Percentiles rank a stretch among this genome's conserved stretches.
Evolutionary conservation across 2,113 vertebrate species (phyloP).

Genomic region (Leuciscus idus): DNA sequence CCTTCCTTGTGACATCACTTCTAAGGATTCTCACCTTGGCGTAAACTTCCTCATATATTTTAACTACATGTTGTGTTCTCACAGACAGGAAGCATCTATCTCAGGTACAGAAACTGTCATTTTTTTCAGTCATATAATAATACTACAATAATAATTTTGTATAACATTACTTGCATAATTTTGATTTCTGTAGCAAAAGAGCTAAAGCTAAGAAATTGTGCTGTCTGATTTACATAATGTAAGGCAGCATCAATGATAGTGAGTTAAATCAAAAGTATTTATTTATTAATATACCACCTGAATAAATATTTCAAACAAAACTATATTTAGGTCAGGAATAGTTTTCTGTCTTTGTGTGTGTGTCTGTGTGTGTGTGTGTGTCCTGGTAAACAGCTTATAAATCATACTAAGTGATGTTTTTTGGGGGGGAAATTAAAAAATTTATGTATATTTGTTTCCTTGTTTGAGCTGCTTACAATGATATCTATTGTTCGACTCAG

Average conservation of each 20-base stretch:
- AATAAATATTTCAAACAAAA: background rate
- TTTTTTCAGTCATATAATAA: background rate
- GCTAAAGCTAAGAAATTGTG: background rate
- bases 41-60: conserved; percentile 9
- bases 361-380: too few species aligned
- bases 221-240: background rate
- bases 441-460: background rate
- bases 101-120: conserved; percentile 27
- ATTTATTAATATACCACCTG: background rate
- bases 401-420: too few species aligned
- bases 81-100: background rate
- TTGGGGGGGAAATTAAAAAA: too few species aligned
- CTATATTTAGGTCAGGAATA: background rate
- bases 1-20: conserved; percentile 43
- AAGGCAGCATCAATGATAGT: background rate
- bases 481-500: background rate
- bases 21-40: background rate
- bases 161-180: background rate
- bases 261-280: background rate
- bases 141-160: background rate
- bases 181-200: background rate
- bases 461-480: background rate
- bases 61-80: background rate
- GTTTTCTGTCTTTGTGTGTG: background rate
- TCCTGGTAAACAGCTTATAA: too few species aligned